These are phyloP conservation scores for Caenorhabditis inopinata DNA, from an alignment of 1,140 invertebrate genomes.

Conservation along the genomic window DNA sequence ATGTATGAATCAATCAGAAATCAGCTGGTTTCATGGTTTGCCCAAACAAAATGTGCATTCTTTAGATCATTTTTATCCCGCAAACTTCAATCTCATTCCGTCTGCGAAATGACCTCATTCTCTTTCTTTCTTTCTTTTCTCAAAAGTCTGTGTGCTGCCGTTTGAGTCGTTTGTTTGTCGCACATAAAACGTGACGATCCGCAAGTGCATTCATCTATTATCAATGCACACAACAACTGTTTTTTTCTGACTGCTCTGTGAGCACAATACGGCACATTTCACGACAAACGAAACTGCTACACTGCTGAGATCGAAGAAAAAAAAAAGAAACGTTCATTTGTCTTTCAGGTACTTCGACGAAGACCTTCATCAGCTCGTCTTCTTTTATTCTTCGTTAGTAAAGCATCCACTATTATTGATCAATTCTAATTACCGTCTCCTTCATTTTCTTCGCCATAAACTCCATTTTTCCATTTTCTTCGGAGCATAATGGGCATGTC, in stretches of 20 bases:
- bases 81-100: too few species aligned
- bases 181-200: slow-evolving; percentile 28
- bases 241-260: background rate
- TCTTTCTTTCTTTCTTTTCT: background rate
- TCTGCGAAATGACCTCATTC: background rate
- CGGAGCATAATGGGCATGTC: background rate
- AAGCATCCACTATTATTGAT: background rate
- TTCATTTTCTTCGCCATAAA: background rate
- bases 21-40: too few species aligned
- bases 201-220: background rate
- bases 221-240: background rate
- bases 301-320: too few species aligned
- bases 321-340: too few species aligned
- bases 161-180: background rate
- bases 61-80: background rate
- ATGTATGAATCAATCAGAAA: too few species aligned
- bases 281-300: background rate
- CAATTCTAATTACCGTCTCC: background rate
- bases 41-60: too few species aligned
- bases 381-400: background rate
- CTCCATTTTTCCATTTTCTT: background rate
- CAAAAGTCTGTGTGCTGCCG: background rate
- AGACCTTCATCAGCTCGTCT: slow-evolving; percentile 5
- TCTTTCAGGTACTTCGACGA: slow-evolving; percentile 19
- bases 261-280: slow-evolving; percentile 13